These are phyloP conservation scores for Lontra canadensis DNA, from an alignment of 2,113 vertebrate species.

Conservation along the genomic window DNA sequence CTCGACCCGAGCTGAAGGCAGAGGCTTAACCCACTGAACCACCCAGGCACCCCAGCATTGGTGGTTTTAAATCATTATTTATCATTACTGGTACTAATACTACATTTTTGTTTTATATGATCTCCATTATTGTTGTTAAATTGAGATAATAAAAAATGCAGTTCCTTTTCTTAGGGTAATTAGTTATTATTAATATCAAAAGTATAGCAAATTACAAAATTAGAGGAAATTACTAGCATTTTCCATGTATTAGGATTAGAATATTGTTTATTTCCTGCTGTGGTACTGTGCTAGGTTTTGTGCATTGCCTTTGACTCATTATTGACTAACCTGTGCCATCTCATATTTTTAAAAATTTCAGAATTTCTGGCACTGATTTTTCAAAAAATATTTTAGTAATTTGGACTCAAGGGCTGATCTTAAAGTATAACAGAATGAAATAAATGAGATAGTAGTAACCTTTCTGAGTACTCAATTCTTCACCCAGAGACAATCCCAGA, in stretches of 20 bases:
- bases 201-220: background rate
- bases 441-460: background rate
- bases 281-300: background rate
- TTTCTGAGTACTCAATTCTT: background rate
- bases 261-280: background rate
- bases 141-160: background rate
- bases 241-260: background rate
- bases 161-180: background rate
- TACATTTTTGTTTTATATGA: background rate
- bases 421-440: background rate
- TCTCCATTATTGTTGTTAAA: background rate
- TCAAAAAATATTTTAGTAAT: background rate
- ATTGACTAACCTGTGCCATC: background rate
- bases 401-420: background rate
- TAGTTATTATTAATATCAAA: background rate
- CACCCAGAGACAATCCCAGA: background rate
- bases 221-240: background rate
- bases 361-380: background rate
- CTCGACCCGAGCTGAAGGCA: no score
- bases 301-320: background rate
- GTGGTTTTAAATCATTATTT: background rate
- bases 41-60: background rate
- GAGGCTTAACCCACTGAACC: no score
- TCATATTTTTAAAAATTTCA: background rate
- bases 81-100: background rate